phyloP scores from a whole-genome alignment of 2,888 invertebrate genomes.

The Diabrotica balteata region DNA sequence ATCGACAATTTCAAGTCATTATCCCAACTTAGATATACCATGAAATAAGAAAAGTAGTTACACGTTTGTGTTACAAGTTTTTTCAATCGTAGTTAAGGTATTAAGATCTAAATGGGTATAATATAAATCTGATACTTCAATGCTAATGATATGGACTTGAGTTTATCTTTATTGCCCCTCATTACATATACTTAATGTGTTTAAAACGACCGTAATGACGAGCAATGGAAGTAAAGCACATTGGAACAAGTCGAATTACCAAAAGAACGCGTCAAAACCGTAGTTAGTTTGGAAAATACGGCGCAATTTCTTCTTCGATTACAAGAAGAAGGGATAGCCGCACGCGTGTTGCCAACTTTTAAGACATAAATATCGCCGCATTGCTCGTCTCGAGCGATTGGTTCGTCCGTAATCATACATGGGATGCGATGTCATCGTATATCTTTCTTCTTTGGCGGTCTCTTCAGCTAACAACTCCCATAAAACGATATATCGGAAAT shows the following conservation, averaged over 20 bases:
- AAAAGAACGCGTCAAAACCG: slow-evolving; percentile 21
- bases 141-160: no score
- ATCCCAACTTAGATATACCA: no score
- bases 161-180: no score
- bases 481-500: slow-evolving; percentile 43
- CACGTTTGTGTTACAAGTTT: no score
- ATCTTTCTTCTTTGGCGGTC: slow-evolving; percentile 51
- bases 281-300: slow-evolving; percentile 16
- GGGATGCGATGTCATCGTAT: slow-evolving; percentile 48
- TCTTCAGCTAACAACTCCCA: slow-evolving; percentile 45
- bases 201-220: slow-evolving; percentile 28
- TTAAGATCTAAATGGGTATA: no score
- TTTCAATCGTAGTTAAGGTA: no score
- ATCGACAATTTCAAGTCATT: no score
- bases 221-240: slow-evolving; percentile 24
- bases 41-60: no score
- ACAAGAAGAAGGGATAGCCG: slow-evolving; percentile 12
- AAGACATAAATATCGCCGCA: slow-evolving; percentile 33
- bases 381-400: slow-evolving; percentile 40
- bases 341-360: slow-evolving; percentile 33
- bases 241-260: slow-evolving; percentile 12
- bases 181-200: neutral
- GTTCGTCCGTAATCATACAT: slow-evolving; percentile 48
- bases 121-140: no score
- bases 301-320: slow-evolving; percentile 6